A percentile compares a stretch with the other conserved stretches of the same genome.
Conservation (phyloP, 2,113 vertebrate species). For the Callaeas wilsoni region DNA sequence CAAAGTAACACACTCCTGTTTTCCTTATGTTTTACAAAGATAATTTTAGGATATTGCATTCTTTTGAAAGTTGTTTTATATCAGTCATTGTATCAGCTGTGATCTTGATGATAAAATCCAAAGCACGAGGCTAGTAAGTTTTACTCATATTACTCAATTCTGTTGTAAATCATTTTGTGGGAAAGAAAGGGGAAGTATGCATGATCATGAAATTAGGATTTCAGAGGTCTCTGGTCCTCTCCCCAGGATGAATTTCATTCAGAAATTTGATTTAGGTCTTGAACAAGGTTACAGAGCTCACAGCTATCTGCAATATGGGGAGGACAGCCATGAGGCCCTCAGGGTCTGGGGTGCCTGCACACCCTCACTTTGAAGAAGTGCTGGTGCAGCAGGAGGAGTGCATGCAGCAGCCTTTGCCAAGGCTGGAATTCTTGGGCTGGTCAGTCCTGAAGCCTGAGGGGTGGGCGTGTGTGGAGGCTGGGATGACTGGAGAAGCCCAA, state of each 20-base stretch:
- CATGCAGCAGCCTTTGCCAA: not conserved
- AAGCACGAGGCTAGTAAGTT: not conserved
- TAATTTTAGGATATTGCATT: not conserved
- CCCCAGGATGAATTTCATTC: not conserved
- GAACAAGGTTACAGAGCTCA: not conserved
- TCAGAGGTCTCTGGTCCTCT: not conserved
- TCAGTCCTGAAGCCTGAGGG: not conserved
- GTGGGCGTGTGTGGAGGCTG: fast-evolving
- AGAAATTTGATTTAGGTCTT: not conserved
- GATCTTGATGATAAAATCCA: not conserved
- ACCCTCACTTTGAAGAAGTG: not conserved
- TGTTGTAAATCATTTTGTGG: not conserved
- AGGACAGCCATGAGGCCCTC: not conserved
- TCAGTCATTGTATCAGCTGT: not conserved
- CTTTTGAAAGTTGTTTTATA: not conserved
- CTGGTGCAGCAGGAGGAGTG: not conserved
- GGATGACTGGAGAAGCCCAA: not conserved
- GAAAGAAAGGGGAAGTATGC: not conserved
- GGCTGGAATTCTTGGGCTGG: not conserved
- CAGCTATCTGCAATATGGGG: not conserved
- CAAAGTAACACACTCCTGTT: not conserved
- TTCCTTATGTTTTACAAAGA: not conserved
- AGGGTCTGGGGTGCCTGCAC: too few relatives aligned
- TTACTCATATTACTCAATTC: not conserved
- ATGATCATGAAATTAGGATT: not conserved